These are phyloP conservation scores for Chondrilla cf. caribensis DNA, from an alignment of 37 sponge, comb jelly and placozoan species.

Conservation along the genomic window DNA sequence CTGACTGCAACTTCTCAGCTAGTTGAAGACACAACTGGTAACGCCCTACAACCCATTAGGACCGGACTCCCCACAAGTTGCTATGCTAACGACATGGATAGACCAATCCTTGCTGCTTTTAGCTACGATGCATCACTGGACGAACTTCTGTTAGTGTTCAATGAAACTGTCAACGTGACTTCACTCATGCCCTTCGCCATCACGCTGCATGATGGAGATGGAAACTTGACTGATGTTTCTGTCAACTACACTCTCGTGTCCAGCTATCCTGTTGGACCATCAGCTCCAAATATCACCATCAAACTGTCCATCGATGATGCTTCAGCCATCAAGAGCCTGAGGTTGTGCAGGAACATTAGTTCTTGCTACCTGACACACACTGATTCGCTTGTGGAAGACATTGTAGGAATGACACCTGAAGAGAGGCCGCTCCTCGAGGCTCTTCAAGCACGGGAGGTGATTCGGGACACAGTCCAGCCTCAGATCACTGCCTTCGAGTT, in stretches of 20 bases:
- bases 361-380: constrained; percentile 49
- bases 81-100: constrained; percentile 50
- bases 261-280: background rate
- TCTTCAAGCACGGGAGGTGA: constrained; percentile 37
- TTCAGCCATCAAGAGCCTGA: constrained; percentile 35
- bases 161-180: constrained; percentile 78
- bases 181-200: constrained; percentile 51
- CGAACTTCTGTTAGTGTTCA: constrained; percentile 55
- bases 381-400: constrained; percentile 51
- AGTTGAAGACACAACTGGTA: constrained; percentile 77
- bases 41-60: constrained; percentile 65
- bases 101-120: constrained; percentile 56
- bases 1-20: constrained; percentile 71
- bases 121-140: constrained; percentile 45
- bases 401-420: constrained; percentile 41
- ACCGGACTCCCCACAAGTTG: constrained; percentile 31
- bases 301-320: constrained; percentile 61
- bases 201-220: constrained; percentile 37
- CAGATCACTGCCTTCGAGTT: constrained; percentile 51
- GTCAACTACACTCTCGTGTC: constrained; percentile 44
- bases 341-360: constrained; percentile 43
- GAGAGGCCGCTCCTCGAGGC: constrained; percentile 33
- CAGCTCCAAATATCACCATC: constrained; percentile 30
- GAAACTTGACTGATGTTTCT: constrained; percentile 34
- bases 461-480: constrained; percentile 54